Conservation (phyloP, 2,797 vertebrate species). For the Neopelma chrysocephalum region DNA sequence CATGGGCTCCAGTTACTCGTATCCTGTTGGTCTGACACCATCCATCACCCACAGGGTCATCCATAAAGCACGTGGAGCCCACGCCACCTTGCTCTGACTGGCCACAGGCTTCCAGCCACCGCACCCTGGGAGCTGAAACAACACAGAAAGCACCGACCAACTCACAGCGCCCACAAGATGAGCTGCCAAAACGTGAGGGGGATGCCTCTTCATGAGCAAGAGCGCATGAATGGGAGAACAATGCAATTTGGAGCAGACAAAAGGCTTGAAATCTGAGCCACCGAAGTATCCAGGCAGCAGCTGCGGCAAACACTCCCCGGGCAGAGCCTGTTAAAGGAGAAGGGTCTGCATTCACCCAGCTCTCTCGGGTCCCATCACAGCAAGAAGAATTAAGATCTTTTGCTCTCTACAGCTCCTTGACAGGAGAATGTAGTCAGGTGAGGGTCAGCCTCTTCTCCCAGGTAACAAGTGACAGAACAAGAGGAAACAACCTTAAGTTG, state of each 20-base stretch:
- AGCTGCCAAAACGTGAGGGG: accelerated
- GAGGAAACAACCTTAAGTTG: accelerated
- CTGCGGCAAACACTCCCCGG: accelerated
- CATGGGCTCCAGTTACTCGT: accelerated
- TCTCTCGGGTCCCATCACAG: neutral
- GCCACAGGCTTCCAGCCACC: neutral
- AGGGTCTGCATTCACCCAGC: neutral
- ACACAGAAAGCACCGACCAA: too few species aligned
- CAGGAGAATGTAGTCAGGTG: neutral
- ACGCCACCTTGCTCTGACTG: accelerated
- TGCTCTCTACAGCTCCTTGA: too few species aligned
- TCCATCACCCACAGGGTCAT: accelerated
- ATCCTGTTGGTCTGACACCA: neutral
- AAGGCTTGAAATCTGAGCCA: neutral
- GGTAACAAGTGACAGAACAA: accelerated
- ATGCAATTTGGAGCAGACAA: neutral
- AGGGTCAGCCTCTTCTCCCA: neutral
- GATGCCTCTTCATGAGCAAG: accelerated
- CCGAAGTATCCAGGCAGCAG: neutral
- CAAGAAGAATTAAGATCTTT: neutral
- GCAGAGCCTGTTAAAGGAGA: neutral
- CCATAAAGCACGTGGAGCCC: accelerated
- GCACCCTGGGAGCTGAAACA: accelerated
- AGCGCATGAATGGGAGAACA: neutral
- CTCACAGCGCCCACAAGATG: accelerated